Evolutionary conservation across 2,888 invertebrate genomes (phyloP), one percentile per base, ranked within the genome.

Genomic region (Nomada goodeniana): DNA sequence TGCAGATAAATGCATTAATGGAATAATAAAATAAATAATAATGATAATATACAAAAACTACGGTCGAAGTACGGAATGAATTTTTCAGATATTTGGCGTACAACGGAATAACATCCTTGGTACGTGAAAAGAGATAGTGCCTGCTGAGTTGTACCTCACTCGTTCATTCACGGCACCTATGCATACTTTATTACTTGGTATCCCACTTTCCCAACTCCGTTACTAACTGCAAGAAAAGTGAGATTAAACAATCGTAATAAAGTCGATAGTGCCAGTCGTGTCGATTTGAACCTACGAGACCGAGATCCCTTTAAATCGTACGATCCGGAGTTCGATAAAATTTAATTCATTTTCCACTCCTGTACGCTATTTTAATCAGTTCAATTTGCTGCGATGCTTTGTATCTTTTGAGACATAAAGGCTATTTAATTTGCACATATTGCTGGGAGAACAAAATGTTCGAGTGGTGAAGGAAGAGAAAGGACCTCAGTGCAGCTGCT

Each of bases 401-500:
- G 15, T 29, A 15, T 15, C 11, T 65, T 59, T 67, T 53, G 20
- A 53, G 11, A n/a, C 20, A 20, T 69, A 36, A 23, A 5, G n/a
- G 9, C 26, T 11, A 42, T 11, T 36, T 20, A 7, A 36, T 4
- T 15, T 10, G 13, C n/a, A 20, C 20, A 47, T 15, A 7, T 10
- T 44, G 63, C 9, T 13, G 10, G 2, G 18, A 64, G n/a, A n/a
- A 36, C 7, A 36, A 5, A 26, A 36, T 44, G 13, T 53, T 18
- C 1, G 20, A 23, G 5, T 4, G 44, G 7, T 20, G 20, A 71
- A 5, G 29, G 13, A 65, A n/a, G 18, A 69, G 3, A 59, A 23
- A 52, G 96, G 96, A 95, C 95, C 95, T 96, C 96, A 97, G 97
- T 97, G 96, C 97, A 98, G 98, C 98, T 98, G 98, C 98, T 98